phyloP scores from a whole-genome alignment of 2,888 invertebrate genomes.

The Phyllotreta cruciferae region DNA sequence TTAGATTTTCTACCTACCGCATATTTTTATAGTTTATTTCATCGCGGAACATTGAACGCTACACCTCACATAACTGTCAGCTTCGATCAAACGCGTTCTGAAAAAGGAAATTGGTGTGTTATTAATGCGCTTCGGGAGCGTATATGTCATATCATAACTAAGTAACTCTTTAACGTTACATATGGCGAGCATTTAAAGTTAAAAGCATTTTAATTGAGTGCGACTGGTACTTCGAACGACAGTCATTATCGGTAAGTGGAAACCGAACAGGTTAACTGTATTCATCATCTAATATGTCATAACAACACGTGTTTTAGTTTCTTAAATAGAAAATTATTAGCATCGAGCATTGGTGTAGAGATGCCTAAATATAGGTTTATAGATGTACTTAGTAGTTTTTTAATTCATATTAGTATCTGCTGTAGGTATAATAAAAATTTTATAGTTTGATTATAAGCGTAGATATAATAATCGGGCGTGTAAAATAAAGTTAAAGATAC shows the following conservation, averaged over 20 bases:
- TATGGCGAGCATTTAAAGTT: slow-evolving; percentile 31
- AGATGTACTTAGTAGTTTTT: no score
- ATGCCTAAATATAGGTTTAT: no score
- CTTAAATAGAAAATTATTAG: slow-evolving; percentile 20
- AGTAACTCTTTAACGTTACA: slow-evolving; percentile 29
- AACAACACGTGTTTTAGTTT: slow-evolving; percentile 44
- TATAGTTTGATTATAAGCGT: no score
- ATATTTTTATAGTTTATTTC: no score
- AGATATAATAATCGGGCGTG: no score
- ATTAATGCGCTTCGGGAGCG: slow-evolving; percentile 19
- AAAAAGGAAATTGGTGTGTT: slow-evolving; percentile 24
- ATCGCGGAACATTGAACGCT: no score
- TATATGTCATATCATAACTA: slow-evolving; percentile 26
- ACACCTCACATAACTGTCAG: no score
- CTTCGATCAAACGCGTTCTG: no score
- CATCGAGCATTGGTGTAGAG: slow-evolving; percentile 9
- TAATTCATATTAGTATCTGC: no score
- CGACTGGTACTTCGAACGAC: slow-evolving; percentile 29
- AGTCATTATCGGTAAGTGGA: slow-evolving; percentile 33
- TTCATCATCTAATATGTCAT: slow-evolving; percentile 46
- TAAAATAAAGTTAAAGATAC: no score
- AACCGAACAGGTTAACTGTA: slow-evolving; percentile 35
- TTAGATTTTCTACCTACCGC: no score
- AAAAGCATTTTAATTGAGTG: slow-evolving; percentile 37
- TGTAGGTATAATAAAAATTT: no score